Conservation (phyloP, 1,140 invertebrate genomes). For the Paraescarpia echinospica region DNA sequence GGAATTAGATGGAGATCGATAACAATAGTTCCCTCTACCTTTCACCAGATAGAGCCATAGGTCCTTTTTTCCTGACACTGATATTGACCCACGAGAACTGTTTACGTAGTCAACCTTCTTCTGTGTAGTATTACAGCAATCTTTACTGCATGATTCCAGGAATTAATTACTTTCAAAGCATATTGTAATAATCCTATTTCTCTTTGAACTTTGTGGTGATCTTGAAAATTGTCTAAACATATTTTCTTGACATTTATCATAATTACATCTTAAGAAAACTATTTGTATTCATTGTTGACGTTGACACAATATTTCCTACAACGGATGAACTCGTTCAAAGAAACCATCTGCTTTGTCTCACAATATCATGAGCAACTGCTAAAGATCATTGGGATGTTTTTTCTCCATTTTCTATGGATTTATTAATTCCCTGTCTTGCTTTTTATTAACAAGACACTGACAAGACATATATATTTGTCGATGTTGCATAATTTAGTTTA, state of each 20-base stretch:
- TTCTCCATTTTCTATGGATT: neutral
- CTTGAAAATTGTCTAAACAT: neutral
- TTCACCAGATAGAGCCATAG: neutral
- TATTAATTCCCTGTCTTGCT: neutral
- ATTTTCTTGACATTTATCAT: too few species aligned
- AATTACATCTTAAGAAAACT: too few species aligned
- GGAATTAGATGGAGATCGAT: neutral
- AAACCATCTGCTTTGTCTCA: neutral
- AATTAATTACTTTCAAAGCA: neutral
- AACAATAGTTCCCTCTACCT: neutral
- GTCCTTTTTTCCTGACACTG: neutral
- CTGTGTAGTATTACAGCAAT: neutral
- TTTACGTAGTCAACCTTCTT: neutral
- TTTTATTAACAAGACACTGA: neutral
- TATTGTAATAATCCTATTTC: neutral
- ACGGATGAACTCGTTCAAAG: neutral
- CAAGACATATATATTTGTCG: neutral
- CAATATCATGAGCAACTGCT: neutral
- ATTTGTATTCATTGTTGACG: neutral
- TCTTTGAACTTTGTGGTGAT: neutral
- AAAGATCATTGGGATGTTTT: neutral
- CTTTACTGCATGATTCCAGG: neutral
- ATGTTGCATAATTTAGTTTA: neutral
- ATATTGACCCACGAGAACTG: neutral
- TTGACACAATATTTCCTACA: neutral